Evolutionary conservation across 2,797 vertebrate species (phyloP), one percentile per base, ranked within the genome.

Genomic region (Malacoctenus gilli): DNA sequence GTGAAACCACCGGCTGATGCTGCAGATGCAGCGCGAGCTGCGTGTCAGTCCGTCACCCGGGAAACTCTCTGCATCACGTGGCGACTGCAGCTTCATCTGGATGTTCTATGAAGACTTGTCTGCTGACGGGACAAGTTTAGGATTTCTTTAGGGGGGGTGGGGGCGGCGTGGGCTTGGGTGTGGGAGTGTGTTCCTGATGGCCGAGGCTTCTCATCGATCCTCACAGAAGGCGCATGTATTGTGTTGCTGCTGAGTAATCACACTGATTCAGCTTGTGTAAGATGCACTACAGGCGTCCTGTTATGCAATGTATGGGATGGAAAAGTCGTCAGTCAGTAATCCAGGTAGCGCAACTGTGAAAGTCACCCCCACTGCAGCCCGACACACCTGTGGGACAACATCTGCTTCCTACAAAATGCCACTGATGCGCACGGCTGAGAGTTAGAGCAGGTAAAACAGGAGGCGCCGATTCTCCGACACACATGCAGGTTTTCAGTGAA

Each of bases 201-300:
- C 39, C 9, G 5, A 20, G 39, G 35, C 13, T 46, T 37, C 65
- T 55, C 37, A 41, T 47, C 59, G 42, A 67, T 59, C 66, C 57
- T 77, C 42, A 34, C 23, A 63, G 47, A 54, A n/a, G 3, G 37
- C 30, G 55, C 28, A 14, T 59, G 57, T 61, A 38, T 57, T 57
- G 65, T 43, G 23, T 13, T 58, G 61, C 61, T 59, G 68, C 68
- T 59, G 72, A 83, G 70, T 80, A 83, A 85, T 85, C 82, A 72
- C 75, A 38, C 52, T 59, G 77, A 82, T 70, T 85, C 68, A 75
- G 77, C 78, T 81, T 70, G 73, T 82, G 71, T 77, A 83, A 88
- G 74, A 79, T 52, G 70, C 67, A 83, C 80, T 78, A 85, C 62
- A 25, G n/a, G 59, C 40, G 1, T 59, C 41, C 47, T 1, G 68